Percentiles rank a stretch among this genome's conserved stretches.
Conservation (phyloP, 1,140 invertebrate species). For the Drosophila punjabiensis region DNA sequence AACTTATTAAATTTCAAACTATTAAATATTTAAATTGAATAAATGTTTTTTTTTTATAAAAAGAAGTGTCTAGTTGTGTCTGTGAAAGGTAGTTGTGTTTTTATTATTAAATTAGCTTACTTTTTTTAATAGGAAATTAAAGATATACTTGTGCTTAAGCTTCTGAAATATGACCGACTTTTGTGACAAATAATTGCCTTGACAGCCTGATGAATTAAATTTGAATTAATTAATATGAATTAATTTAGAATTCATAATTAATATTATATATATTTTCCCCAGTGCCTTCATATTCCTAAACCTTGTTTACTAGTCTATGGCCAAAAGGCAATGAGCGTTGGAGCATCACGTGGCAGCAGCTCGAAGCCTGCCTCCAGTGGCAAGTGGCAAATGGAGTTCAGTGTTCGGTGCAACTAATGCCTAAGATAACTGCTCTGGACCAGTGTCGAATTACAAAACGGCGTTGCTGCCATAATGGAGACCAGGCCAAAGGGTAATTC, state of each 20-base stretch:
- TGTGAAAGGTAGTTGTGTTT: background rate
- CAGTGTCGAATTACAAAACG: constrained; percentile 37
- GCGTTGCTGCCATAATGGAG: constrained; percentile 32
- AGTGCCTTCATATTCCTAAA: background rate
- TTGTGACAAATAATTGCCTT: no score
- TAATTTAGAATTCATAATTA: no score
- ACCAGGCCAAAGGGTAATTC: constrained; percentile 25
- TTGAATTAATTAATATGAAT: no score
- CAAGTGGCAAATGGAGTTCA: constrained; percentile 62
- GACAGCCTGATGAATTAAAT: no score
- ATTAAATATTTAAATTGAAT: background rate
- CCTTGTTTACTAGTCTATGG: constrained; percentile 1
- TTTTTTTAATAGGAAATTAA: no score
- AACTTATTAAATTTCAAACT: no score
- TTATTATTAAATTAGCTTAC: background rate
- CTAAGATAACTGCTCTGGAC: constrained; percentile 42
- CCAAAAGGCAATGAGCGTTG: constrained; percentile 42
- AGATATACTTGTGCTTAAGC: background rate
- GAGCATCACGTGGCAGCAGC: constrained; percentile 60
- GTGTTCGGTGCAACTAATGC: constrained; percentile 54
- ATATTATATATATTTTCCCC: background rate
- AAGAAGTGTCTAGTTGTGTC: background rate
- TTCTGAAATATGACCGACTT: no score
- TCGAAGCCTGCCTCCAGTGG: background rate
- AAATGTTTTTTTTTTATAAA: background rate